These are phyloP conservation scores for Drosophila mojavensis DNA, from an alignment of 1,140 invertebrate species.

Conservation along the genomic window DNA sequence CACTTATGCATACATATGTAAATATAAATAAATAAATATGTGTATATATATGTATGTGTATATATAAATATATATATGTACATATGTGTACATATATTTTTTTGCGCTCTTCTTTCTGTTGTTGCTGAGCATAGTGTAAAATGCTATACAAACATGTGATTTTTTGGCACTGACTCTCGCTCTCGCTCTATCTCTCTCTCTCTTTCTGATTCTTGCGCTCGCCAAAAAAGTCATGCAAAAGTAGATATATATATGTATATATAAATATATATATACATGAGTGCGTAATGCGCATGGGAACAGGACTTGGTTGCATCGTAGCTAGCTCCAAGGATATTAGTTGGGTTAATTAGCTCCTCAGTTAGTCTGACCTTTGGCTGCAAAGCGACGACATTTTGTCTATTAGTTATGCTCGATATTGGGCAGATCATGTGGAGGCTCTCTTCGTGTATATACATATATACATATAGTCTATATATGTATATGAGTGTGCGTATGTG, in stretches of 20 bases:
- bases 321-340: neutral
- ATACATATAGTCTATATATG: conserved; percentile 11
- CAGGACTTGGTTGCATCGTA: too few species aligned
- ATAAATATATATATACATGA: neutral
- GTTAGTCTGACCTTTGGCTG: neutral
- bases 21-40: too few species aligned
- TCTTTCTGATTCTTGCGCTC: neutral
- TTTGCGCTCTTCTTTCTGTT: conserved; percentile 32
- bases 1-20: too few species aligned
- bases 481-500: neutral
- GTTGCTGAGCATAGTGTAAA: conserved; percentile 28
- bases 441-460: conserved; percentile 36
- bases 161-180: conserved; percentile 1
- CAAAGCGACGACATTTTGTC: conserved; percentile 38
- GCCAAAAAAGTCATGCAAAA: conserved; percentile 4
- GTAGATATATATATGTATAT: neutral
- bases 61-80: too few species aligned
- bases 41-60: too few species aligned
- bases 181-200: neutral
- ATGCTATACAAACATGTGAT: conserved; percentile 41
- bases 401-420: conserved; percentile 37
- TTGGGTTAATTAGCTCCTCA: too few species aligned
- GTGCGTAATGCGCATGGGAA: neutral
- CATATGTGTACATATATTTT: too few species aligned
- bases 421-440: conserved; percentile 40